These are phyloP conservation scores for Teleogryllus oceanicus DNA, from an alignment of 2,888 invertebrate genomes.

Conservation along the genomic window DNA sequence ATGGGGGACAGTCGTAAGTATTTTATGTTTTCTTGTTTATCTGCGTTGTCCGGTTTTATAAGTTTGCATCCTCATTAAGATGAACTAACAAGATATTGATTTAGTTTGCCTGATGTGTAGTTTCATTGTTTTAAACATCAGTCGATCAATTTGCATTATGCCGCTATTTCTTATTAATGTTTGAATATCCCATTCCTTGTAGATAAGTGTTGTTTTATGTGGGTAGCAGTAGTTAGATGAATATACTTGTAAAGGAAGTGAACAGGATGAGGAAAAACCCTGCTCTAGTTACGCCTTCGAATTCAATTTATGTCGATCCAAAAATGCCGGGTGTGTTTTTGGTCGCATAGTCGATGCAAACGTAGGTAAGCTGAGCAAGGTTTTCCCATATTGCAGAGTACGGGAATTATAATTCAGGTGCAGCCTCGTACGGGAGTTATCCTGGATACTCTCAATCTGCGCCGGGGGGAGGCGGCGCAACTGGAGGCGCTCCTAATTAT, in stretches of 20 bases:
- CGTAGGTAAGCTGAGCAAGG: background rate
- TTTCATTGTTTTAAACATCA: background rate
- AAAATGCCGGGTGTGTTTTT: slow-evolving; percentile 18
- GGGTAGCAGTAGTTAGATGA: no score
- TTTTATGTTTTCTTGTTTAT: slow-evolving; percentile 19
- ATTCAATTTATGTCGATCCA: background rate
- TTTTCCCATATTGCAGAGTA: slow-evolving; percentile 36
- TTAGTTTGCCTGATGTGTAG: background rate
- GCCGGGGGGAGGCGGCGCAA: slow-evolving; percentile 36
- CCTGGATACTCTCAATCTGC: slow-evolving; percentile 38
- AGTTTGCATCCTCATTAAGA: no score
- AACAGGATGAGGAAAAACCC: slow-evolving; percentile 3
- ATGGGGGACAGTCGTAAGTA: slow-evolving; percentile 37
- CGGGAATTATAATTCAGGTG: slow-evolving; percentile 37
- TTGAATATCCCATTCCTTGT: no score
- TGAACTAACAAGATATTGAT: no score
- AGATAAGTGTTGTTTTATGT: no score
- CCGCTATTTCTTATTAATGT: no score
- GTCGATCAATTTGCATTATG: no score
- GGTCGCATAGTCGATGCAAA: background rate
- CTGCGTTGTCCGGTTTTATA: background rate
- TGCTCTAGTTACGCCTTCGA: background rate
- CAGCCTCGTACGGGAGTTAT: slow-evolving; percentile 37
- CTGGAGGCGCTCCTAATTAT: slow-evolving; percentile 35
- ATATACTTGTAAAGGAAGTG: no score